These are phyloP conservation scores for Arnoldichthys spilopterus DNA, from an alignment of 2,797 vertebrate species.

Conservation along the genomic window DNA sequence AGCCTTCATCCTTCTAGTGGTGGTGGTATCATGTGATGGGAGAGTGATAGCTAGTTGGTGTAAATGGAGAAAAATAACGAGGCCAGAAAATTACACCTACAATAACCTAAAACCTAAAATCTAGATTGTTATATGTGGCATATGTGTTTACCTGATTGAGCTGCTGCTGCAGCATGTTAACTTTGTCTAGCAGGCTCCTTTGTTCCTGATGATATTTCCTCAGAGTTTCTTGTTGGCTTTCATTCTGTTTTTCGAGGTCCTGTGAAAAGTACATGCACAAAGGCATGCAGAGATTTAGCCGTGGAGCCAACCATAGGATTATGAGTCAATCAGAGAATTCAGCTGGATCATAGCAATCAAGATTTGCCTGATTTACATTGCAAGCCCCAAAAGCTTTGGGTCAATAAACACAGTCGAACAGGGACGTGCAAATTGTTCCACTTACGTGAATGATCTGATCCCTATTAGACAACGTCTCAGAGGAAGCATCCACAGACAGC, in stretches of 20 bases:
- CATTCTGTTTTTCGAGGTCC: constrained; percentile 92
- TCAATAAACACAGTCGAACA: background rate
- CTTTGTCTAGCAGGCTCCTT: constrained; percentile 84
- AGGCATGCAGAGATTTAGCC: background rate
- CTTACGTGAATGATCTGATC: constrained; percentile 77
- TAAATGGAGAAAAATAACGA: no score
- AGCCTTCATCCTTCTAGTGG: no score
- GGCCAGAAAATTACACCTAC: background rate
- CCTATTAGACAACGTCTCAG: constrained; percentile 65
- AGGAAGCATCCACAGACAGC: constrained; percentile 73
- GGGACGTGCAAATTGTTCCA: constrained; percentile 2
- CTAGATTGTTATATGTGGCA: background rate
- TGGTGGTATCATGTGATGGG: no score
- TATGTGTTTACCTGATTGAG: constrained; percentile 84
- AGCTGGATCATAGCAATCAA: background rate
- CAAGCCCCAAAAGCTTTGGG: background rate
- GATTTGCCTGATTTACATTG: background rate
- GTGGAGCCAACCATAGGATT: background rate
- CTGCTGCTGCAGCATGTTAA: constrained; percentile 88
- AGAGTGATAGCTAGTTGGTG: no score
- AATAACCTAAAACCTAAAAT: background rate
- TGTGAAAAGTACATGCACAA: constrained; percentile 57
- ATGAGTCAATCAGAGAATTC: background rate
- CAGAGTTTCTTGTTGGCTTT: constrained; percentile 85
- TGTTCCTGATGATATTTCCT: constrained; percentile 90